These are phyloP conservation scores for Mya arenaria DNA, from an alignment of 1,140 invertebrate species.

Conservation along the genomic window DNA sequence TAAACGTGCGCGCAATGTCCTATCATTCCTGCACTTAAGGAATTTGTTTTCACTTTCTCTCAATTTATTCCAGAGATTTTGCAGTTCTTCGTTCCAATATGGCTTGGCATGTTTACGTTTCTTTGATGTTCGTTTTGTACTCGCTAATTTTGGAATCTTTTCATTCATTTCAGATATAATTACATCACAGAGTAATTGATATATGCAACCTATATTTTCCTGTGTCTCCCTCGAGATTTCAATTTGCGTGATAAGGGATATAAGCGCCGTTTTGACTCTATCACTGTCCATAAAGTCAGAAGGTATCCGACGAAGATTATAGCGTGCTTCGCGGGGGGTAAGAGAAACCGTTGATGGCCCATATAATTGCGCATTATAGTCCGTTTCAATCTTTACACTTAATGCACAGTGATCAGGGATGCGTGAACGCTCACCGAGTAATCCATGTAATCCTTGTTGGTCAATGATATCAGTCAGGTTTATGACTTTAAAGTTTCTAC, in stretches of 20 bases:
- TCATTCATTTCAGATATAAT: slow-evolving; percentile 9
- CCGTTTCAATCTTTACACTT: too few species aligned
- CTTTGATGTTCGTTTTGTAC: too few species aligned
- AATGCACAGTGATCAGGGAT: slow-evolving; percentile 33
- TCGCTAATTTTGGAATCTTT: slow-evolving; percentile 2
- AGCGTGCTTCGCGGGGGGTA: background rate
- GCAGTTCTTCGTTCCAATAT: slow-evolving; percentile 53
- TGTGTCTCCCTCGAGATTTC: slow-evolving; percentile 2
- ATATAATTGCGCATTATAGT: too few species aligned
- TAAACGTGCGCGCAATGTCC: background rate
- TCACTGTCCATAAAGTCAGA: slow-evolving; percentile 23
- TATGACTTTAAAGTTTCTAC: slow-evolving; percentile 18
- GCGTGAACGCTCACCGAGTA: slow-evolving; percentile 8
- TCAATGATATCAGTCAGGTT: background rate
- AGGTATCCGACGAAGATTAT: background rate
- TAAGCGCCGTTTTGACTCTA: background rate
- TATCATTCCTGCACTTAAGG: background rate
- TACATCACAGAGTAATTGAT: background rate
- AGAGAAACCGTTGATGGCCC: too few species aligned
- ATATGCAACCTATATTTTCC: background rate
- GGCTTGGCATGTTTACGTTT: slow-evolving; percentile 13
- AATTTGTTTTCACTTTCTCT: slow-evolving; percentile 13
- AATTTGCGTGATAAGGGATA: slow-evolving; percentile 3
- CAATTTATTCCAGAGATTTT: slow-evolving; percentile 39
- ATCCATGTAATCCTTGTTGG: background rate